Base-by-base conservation (phyloP, 2,113 vertebrate species). In the Castor canadensis region DNA sequence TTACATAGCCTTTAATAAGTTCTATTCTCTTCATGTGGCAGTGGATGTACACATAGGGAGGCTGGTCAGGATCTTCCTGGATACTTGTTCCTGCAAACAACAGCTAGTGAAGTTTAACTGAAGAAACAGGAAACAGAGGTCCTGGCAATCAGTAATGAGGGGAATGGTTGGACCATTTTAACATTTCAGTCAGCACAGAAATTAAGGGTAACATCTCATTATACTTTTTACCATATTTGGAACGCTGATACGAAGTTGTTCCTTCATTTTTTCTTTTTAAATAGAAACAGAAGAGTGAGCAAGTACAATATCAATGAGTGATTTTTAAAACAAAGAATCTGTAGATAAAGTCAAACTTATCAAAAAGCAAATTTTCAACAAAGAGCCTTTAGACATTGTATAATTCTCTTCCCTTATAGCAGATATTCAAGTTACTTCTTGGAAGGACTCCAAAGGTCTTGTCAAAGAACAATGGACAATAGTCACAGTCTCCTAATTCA, bases 401-500 rank as follows among this genome's bases (percentile, higher is more conserved):
- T 79, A 87, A 89, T 69, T 92, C 35, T 88, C 72, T 56, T 95
- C 86, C 56, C 49, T 92, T 56, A 40, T 71, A 95, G 52, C 30
- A 93, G 69, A 97, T 80, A 88, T 19, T 72, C 45, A 86, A 73
- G 30, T 32, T 89, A 80, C 69, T 95, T 80, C n/a, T 95, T 92
- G 71, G 90, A 83, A 91, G 56, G 52, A 28, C 10, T 62, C 80
- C 47, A 89, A 80, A 85, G 17, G 9, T 54, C 28, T 92, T 89
- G 54, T 32, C 77, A 89, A 94, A 89, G 79, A 88, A 95, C 82
- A 95, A 93, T 9, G 54, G 84, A 89, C 45, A 64, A 80, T 26
- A 94, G 72, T 72, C 76, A 69, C 3, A 62, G 83, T 47, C 49
- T 93, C 43, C 58, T 92, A 35, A 75, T 92, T 84, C 40, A 12